Percentiles rank a stretch among this genome's conserved stretches.
Evolutionary conservation across 2,888 invertebrate genomes (phyloP).

Genomic region (Andrena fulva): DNA sequence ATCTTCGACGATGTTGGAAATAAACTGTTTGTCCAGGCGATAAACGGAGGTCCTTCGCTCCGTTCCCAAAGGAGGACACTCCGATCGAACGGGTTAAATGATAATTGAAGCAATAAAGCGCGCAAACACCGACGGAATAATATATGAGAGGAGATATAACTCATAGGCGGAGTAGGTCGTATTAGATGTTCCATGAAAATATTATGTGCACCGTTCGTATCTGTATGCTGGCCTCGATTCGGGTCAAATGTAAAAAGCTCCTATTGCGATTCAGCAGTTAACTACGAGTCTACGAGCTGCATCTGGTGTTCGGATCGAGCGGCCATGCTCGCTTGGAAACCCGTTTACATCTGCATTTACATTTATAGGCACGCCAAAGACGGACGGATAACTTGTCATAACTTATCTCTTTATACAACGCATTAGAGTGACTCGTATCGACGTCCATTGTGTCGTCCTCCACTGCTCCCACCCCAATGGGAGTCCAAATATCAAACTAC

Average conservation of each 20-base stretch:
- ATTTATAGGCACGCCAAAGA: conserved; percentile 37
- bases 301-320: conserved; percentile 47
- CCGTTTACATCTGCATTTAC: conserved; percentile 44
- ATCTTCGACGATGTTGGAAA: too few relatives aligned
- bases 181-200: conserved; percentile 34
- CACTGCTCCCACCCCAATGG: too few relatives aligned
- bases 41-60: background rate
- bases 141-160: background rate
- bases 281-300: conserved; percentile 49
- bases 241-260: conserved; percentile 60
- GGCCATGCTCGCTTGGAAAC: conserved; percentile 10
- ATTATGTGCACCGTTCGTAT: conserved; percentile 30
- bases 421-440: conserved; percentile 4
- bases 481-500: too few relatives aligned
- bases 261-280: conserved; percentile 54
- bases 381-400: conserved; percentile 12
- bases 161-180: background rate
- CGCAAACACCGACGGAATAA: background rate
- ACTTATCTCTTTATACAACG: background rate
- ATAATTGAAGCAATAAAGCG: conserved; percentile 2
- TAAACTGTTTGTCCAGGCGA: background rate
- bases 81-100: background rate
- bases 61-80: background rate
- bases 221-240: conserved; percentile 46
- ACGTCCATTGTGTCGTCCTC: background rate